phyloP scores from a whole-genome alignment of 2,888 invertebrate genomes.

The Aporophyla lueneburgensis region DNA sequence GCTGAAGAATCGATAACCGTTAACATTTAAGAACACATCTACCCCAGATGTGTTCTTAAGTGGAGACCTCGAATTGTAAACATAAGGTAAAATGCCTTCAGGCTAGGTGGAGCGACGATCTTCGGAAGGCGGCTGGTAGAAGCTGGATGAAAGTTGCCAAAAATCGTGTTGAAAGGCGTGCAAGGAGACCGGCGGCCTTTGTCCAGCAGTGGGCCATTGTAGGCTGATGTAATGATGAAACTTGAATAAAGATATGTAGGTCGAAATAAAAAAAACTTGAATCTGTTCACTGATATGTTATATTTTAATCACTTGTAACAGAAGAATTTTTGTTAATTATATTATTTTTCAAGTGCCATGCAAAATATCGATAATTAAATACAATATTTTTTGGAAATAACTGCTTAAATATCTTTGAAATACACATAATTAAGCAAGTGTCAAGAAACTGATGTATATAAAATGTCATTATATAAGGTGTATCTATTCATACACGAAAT shows the following conservation, averaged over 20 bases:
- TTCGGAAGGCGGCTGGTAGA: background rate
- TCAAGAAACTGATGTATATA: no score
- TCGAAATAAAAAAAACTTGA: constrained; percentile 1
- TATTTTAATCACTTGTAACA: background rate
- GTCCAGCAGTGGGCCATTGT: no score
- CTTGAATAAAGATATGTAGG: background rate
- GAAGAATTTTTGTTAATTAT: background rate
- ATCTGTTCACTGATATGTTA: background rate
- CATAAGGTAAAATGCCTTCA: background rate
- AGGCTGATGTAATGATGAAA: background rate
- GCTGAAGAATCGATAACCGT: background rate
- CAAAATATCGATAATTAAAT: no score
- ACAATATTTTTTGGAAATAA: background rate
- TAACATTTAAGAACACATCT: no score
- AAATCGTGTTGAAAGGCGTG: background rate
- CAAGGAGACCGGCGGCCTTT: no score
- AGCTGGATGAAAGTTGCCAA: background rate
- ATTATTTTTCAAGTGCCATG: background rate
- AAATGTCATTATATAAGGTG: no score
- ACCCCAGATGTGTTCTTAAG: background rate
- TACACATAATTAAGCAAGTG: background rate
- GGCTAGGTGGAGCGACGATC: no score
- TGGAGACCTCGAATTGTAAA: background rate
- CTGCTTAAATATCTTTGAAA: background rate
- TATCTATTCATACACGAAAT: no score